Conservation (phyloP, 2,113 vertebrate species). For the Benitochromis conjunctus region DNA sequence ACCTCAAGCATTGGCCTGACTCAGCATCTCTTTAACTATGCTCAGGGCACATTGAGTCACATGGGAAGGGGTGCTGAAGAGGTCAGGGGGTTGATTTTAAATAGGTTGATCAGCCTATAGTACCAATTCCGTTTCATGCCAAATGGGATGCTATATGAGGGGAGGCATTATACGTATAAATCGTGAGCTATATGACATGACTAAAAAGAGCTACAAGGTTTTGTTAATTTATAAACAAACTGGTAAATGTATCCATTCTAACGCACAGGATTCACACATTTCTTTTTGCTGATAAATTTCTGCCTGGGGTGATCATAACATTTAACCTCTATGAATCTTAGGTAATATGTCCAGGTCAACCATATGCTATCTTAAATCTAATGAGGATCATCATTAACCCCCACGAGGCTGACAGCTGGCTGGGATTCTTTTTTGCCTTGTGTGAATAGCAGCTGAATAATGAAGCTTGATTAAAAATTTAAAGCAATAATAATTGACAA, state of each 20-base stretch:
- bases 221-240: background rate
- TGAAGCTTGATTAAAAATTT: slow-evolving; percentile 22
- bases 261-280: background rate
- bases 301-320: background rate
- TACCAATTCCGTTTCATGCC: slow-evolving; percentile 11
- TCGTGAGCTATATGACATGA: background rate
- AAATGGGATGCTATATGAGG: background rate
- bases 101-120: slow-evolving; percentile 29
- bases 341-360: slow-evolving; percentile 8
- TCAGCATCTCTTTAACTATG: slow-evolving; percentile 57
- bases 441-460: slow-evolving; percentile 42
- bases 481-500: slow-evolving; percentile 5
- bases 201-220: background rate
- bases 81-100: slow-evolving; percentile 42
- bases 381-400: background rate
- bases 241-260: background rate
- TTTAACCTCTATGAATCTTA: background rate
- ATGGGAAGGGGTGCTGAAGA: background rate
- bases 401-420: background rate
- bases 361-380: background rate
- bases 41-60: background rate
- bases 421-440: background rate
- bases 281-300: background rate
- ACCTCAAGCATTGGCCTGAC: slow-evolving; percentile 45
- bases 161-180: background rate